A percentile compares a stretch with the other conserved stretches of the same genome.
Evolutionary conservation across 2,888 invertebrate genomes (phyloP).

Genomic region (Silvanus unidentatus): DNA sequence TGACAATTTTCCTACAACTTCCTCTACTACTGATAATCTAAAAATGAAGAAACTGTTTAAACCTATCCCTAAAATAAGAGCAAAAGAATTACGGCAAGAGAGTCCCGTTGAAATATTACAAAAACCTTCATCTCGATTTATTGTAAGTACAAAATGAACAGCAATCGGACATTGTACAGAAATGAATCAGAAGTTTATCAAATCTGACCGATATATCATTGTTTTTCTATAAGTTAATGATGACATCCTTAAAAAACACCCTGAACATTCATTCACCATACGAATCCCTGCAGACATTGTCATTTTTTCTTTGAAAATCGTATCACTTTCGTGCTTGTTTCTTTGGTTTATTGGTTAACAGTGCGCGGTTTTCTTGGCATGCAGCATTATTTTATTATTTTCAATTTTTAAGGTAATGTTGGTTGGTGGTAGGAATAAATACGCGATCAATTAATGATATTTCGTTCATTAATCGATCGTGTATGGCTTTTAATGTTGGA

Average conservation of each 20-base stretch:
- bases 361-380: too few relatives aligned
- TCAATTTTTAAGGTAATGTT: too few relatives aligned
- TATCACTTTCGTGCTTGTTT: too few relatives aligned
- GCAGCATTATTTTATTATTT: too few relatives aligned
- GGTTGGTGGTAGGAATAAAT: too few relatives aligned
- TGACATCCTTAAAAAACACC: neutral
- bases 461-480: too few relatives aligned
- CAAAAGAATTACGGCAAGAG: slow-evolving; percentile 38
- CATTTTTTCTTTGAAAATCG: neutral
- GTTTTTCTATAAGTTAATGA: neutral
- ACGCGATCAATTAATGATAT: too few relatives aligned
- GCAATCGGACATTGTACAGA: neutral
- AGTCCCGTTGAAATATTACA: slow-evolving; percentile 21
- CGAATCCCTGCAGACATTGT: neutral
- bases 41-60: slow-evolving; percentile 41
- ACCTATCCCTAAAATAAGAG: slow-evolving; percentile 40
- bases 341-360: too few relatives aligned
- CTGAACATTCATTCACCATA: too few relatives aligned
- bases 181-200: neutral
- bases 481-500: neutral
- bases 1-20: slow-evolving; percentile 31
- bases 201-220: slow-evolving; percentile 1
- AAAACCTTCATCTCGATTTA: slow-evolving; percentile 29
- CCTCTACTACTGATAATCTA: slow-evolving; percentile 33
- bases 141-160: slow-evolving; percentile 27